These are phyloP conservation scores for Polypedilum pembai DNA, from an alignment of 1,140 invertebrate species.

Conservation along the genomic window DNA sequence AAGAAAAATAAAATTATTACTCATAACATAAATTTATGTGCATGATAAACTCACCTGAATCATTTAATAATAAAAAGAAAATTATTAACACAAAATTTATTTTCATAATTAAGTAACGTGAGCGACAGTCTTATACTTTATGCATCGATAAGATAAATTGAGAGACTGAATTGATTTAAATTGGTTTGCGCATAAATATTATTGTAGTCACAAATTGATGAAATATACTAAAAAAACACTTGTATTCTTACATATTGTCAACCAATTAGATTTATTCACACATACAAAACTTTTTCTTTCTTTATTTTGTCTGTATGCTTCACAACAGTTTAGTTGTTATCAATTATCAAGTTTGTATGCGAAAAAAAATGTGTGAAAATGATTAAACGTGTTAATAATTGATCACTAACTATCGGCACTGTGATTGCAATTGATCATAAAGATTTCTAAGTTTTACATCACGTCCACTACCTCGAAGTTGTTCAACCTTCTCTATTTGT, in stretches of 20 bases:
- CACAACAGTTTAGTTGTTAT: background rate
- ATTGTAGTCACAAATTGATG: background rate
- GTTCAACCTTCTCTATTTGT: slow-evolving; percentile 37
- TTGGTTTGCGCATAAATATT: slow-evolving; percentile 7
- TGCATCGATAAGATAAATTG: background rate
- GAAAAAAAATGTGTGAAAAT: background rate
- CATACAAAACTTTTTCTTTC: background rate
- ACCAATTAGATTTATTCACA: background rate
- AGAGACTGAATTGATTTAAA: background rate
- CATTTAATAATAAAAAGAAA: background rate
- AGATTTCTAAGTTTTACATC: slow-evolving; percentile 38
- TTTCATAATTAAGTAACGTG: background rate
- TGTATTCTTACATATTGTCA: background rate
- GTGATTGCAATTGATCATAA: slow-evolving; percentile 26
- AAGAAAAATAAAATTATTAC: background rate
- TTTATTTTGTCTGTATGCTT: background rate
- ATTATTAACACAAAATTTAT: background rate
- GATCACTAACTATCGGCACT: background rate
- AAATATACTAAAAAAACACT: background rate
- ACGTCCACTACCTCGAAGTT: slow-evolving; percentile 40
- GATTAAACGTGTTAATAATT: background rate
- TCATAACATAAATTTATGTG: background rate
- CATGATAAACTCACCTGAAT: background rate
- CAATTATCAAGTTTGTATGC: background rate
- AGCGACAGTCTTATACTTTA: background rate